Percentiles rank a stretch among this genome's conserved stretches.
Evolutionary conservation across 2,797 vertebrate species (phyloP).

Genomic region (Orientallactaga sibirica): DNA sequence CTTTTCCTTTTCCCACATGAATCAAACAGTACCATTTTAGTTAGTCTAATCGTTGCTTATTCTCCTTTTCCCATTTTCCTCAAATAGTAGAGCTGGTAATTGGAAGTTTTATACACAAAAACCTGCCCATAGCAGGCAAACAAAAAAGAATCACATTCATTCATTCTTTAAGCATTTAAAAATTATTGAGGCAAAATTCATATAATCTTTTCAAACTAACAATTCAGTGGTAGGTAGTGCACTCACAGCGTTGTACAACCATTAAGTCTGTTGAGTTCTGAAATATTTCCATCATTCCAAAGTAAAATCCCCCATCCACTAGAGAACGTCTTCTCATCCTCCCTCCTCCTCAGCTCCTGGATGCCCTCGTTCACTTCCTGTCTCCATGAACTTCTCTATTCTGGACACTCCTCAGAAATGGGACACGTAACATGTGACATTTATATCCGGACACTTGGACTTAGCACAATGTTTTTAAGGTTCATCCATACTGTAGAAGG

Average conservation of each 20-base stretch:
- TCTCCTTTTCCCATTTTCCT: constrained; percentile 39
- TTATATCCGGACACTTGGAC: not conserved
- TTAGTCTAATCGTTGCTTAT: constrained; percentile 11
- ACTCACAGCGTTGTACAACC: not conserved
- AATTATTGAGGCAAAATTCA: constrained; percentile 26
- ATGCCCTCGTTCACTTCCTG: not conserved
- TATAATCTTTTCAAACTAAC: constrained; percentile 40
- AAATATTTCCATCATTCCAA: not conserved
- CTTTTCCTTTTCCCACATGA: constrained; percentile 20
- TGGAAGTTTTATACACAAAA: constrained; percentile 35
- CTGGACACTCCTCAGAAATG: not conserved
- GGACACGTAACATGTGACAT: not conserved
- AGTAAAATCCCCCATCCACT: not conserved
- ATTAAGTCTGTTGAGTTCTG: constrained; percentile 17
- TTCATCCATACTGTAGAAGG: not conserved
- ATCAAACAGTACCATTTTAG: constrained; percentile 12
- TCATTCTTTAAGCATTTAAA: constrained; percentile 25
- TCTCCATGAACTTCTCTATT: not conserved
- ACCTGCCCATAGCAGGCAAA: not conserved
- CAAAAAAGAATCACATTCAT: constrained; percentile 38
- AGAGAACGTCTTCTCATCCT: not conserved
- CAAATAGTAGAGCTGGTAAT: constrained; percentile 8
- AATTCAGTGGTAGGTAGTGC: not conserved
- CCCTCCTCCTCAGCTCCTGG: not conserved
- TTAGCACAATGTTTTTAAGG: constrained; percentile 35